These are phyloP conservation scores for Phytoseiulus persimilis DNA, from an alignment of 2,888 invertebrate species.

Conservation along the genomic window DNA sequence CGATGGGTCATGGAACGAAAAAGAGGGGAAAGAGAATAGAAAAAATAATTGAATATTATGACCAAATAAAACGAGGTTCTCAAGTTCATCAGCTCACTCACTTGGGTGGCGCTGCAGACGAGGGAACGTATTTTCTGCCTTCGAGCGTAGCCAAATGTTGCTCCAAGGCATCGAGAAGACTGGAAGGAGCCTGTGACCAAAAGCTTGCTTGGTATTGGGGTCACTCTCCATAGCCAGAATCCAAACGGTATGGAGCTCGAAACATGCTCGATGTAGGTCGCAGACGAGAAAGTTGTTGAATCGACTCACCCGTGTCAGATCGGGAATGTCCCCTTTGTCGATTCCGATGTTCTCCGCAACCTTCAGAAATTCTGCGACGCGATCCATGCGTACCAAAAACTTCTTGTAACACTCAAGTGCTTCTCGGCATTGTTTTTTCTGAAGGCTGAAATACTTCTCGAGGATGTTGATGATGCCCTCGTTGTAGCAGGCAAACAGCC, in stretches of 20 bases:
- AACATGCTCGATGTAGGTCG: too few species aligned
- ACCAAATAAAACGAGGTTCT: neutral
- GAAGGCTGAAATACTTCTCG: conserved; percentile 99
- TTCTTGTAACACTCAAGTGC: conserved; percentile 97
- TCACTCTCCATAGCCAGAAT: too few species aligned
- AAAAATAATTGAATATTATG: neutral
- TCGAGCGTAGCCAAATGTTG: conserved; percentile 87
- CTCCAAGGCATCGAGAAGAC: conserved; percentile 89
- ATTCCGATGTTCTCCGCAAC: conserved; percentile 78
- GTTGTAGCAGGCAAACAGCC: conserved; percentile 98
- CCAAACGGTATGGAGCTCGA: too few species aligned
- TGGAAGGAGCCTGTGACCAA: conserved; percentile 69
- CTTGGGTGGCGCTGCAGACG: conserved; percentile 58
- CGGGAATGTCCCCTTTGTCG: conserved; percentile 96
- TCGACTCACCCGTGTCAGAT: conserved; percentile 69
- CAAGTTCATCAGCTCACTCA: conserved; percentile 49
- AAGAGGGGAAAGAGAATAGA: too few species aligned
- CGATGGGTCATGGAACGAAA: too few species aligned
- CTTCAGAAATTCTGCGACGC: conserved; percentile 93
- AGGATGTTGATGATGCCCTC: conserved; percentile 85
- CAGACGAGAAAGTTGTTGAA: too few species aligned
- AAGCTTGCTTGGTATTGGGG: neutral
- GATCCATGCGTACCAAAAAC: conserved; percentile 95
- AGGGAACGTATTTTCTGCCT: conserved; percentile 62
- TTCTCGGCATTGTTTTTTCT: conserved; percentile 95